phyloP scores from a whole-genome alignment of 2,797 vertebrate genomes.

The Tenualosa thibaudeaui region DNA sequence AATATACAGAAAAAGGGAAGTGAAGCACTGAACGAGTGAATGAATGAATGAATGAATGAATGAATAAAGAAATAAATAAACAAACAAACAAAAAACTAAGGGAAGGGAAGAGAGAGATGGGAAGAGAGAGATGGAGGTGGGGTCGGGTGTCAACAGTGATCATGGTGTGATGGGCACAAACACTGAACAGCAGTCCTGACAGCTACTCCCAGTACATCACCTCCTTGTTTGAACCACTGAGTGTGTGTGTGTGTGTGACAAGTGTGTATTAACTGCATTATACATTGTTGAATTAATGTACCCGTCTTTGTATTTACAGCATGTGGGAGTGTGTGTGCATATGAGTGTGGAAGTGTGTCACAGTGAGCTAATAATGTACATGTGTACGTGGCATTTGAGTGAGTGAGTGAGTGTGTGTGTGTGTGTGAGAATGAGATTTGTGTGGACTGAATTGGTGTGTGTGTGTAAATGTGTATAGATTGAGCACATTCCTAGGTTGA shows the following conservation, averaged over 20 bases:
- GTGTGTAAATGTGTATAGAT: conserved; percentile 36
- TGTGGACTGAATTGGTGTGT: conserved; percentile 14
- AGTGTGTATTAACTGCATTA: neutral
- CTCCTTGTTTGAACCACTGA: neutral
- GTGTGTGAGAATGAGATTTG: neutral
- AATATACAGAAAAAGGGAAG: neutral
- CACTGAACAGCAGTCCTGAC: neutral
- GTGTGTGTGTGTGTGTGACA: neutral
- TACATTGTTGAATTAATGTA: neutral
- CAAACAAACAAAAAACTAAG: neutral
- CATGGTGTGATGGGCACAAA: neutral
- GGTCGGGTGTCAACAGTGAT: neutral
- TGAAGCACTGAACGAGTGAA: neutral
- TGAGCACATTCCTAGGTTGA: conserved; percentile 74
- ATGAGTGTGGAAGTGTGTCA: neutral
- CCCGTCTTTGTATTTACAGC: neutral
- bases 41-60: neutral
- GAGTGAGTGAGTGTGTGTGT: conserved; percentile 34
- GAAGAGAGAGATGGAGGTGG: neutral
- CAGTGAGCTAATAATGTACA: neutral
- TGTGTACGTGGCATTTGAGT: conserved; percentile 18
- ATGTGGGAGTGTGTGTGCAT: neutral
- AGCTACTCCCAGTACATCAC: neutral
- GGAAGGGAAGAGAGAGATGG: neutral
- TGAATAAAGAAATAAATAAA: neutral